Conservation (phyloP, 2,888 invertebrate species). For the Dermolepida albohirtum region DNA sequence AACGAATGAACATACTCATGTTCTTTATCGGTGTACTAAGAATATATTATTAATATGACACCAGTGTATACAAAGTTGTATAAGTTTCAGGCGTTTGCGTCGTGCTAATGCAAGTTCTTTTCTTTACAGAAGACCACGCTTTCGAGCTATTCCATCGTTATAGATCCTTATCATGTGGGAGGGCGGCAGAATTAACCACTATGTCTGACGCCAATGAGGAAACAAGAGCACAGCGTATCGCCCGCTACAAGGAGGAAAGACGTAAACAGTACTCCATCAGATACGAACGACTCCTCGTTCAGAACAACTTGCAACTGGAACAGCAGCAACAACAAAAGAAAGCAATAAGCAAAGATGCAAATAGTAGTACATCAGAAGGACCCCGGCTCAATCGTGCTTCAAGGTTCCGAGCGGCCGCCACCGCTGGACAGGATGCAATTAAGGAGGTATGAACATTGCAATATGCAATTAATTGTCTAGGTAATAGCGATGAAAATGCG, state of each 20-base stretch:
- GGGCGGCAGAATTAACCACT: slow-evolving; percentile 46
- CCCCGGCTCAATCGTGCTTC: slow-evolving; percentile 81
- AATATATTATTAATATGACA: too few relatives aligned
- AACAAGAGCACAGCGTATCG: slow-evolving; percentile 73
- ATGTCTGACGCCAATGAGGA: slow-evolving; percentile 63
- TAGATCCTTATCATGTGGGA: slow-evolving; percentile 40
- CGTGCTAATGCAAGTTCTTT: neutral
- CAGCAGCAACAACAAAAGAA: slow-evolving; percentile 52
- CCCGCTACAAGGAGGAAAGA: slow-evolving; percentile 80
- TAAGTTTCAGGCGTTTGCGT: neutral
- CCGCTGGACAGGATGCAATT: slow-evolving; percentile 39
- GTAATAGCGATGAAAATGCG: slow-evolving; percentile 31
- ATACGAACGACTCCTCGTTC: slow-evolving; percentile 49
- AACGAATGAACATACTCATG: too few relatives aligned
- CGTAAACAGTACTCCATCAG: slow-evolving; percentile 76
- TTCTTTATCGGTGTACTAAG: too few relatives aligned
- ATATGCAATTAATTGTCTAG: slow-evolving; percentile 25
- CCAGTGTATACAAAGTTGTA: slow-evolving; percentile 14
- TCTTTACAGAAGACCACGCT: slow-evolving; percentile 22
- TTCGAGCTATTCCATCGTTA: slow-evolving; percentile 34
- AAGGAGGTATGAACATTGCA: slow-evolving; percentile 39
- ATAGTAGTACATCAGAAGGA: slow-evolving; percentile 57
- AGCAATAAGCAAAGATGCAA: slow-evolving; percentile 43
- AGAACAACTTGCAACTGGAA: slow-evolving; percentile 28
- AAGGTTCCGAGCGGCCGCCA: slow-evolving; percentile 76